phyloP scores from a whole-genome alignment of 2,113 vertebrate species.

The Antigone vipio region DNA sequence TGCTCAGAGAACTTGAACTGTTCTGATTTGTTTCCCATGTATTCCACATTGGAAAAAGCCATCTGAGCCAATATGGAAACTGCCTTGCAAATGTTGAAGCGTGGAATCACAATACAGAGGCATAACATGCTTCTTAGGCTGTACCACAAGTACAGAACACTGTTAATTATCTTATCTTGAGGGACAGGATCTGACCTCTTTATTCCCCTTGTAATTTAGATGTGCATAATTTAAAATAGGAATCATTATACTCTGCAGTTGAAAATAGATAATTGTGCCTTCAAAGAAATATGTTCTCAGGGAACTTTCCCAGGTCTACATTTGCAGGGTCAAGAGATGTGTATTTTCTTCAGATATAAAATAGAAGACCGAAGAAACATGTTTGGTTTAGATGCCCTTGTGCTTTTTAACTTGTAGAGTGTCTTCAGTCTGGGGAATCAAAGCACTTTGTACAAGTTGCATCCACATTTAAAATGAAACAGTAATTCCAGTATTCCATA shows the following conservation, averaged over 20 bases:
- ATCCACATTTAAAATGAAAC: background rate
- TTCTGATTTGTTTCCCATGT: background rate
- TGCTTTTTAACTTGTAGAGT: background rate
- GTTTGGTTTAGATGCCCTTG: background rate
- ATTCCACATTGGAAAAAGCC: background rate
- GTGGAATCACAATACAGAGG: background rate
- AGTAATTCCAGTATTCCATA: background rate
- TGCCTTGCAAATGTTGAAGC: background rate
- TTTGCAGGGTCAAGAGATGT: background rate
- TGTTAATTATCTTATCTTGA: constrained; percentile 5
- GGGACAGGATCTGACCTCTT: constrained; percentile 7
- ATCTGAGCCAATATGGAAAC: background rate
- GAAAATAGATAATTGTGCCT: constrained; percentile 20
- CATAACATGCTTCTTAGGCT: background rate
- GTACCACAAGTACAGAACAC: background rate
- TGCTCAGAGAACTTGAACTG: background rate
- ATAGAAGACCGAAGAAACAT: background rate
- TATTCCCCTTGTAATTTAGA: background rate
- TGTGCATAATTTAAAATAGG: constrained; percentile 19
- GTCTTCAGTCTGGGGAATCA: background rate
- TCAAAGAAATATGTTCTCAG: background rate
- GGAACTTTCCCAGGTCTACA: background rate
- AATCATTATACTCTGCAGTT: background rate
- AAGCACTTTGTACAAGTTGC: background rate
- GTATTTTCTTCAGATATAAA: background rate